Evolutionary conservation across 2,797 vertebrate species (phyloP), one percentile per base, ranked within the genome.

Genomic region (Adelosebastes latens): DNA sequence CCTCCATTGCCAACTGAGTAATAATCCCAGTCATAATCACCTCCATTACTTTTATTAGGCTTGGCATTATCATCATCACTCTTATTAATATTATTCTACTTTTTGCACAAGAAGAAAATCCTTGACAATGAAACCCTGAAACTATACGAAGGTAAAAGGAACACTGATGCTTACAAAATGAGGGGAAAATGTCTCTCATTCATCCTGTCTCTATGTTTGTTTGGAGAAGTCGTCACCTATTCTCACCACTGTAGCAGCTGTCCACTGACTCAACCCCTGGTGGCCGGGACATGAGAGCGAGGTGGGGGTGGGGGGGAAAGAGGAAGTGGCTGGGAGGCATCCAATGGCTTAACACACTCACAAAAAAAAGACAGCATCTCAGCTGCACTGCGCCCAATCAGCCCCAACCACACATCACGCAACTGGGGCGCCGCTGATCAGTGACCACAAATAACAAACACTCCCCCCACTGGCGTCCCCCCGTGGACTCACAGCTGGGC

Each of bases 1-100:
- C 90, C 88, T 95, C 90, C 94, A 94, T 92, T 93, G 94, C 93
- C 93, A 93, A 94, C 93, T 92, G 92, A 93, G 94, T 96, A 94
- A 96, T 96, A 95, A 96, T 95, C 93, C 94, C 78, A 88, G 93
- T 94, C 93, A 94, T 96, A 96, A 96, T 96, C 95, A 94, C 93
- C 94, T 91, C 93, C 94, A 95, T 95, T 95, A 95, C 94, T 95
- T 95, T 95, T 95, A 95, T 95, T 95, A 95, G 93, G 90, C 90
- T 91, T 93, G 90, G 89, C 90, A 89, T 94, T 95, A 94, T 95
- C 89, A 90, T 94, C 88, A 90, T 93, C 92, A 88, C 86, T 94
- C 90, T 92, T 95, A 94, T 94, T 92, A 96, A 92, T 92, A 95
- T 94, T 94, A 93, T 93, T 93, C 88, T 90, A 81, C 87, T 94